Percentiles rank a stretch among this genome's conserved stretches.
Evolutionary conservation across 2,113 vertebrate species (phyloP).

Genomic region (Xenopus laevis): DNA sequence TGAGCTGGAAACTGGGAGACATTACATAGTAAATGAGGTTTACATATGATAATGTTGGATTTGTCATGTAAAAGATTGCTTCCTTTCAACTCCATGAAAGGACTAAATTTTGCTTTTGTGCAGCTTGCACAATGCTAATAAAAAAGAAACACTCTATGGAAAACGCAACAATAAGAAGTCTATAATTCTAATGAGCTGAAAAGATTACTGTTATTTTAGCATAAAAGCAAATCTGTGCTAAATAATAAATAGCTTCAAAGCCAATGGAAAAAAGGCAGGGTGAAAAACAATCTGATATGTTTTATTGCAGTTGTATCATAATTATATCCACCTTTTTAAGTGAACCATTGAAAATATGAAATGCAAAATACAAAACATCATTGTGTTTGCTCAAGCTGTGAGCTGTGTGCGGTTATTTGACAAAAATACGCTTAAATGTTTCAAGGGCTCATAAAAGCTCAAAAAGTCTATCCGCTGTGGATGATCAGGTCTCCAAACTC

Average conservation of each 20-base stretch:
- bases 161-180: slow-evolving; percentile 59
- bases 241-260: slow-evolving; percentile 47
- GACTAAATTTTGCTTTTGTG: slow-evolving; percentile 65
- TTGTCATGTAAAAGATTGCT: slow-evolving; percentile 64
- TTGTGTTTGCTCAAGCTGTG: slow-evolving; percentile 6
- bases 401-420: slow-evolving; percentile 18
- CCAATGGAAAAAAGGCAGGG: neutral
- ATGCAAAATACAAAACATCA: neutral
- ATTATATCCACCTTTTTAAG: slow-evolving; percentile 29
- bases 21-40: slow-evolving; percentile 68
- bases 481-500: neutral
- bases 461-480: neutral
- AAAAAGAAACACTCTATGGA: slow-evolving; percentile 56
- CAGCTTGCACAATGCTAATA: slow-evolving; percentile 56
- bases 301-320: slow-evolving; percentile 4
- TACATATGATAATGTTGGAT: slow-evolving; percentile 66
- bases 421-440: neutral
- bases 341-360: slow-evolving; percentile 13
- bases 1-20: slow-evolving; percentile 67
- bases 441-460: slow-evolving; percentile 2
- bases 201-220: slow-evolving; percentile 58
- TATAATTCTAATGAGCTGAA: slow-evolving; percentile 61
- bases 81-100: slow-evolving; percentile 60
- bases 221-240: slow-evolving; percentile 45
- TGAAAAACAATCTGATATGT: slow-evolving; percentile 16